Evolutionary conservation across 2,888 invertebrate genomes (phyloP).

Genomic region (Hydrotaea diabolus): DNA sequence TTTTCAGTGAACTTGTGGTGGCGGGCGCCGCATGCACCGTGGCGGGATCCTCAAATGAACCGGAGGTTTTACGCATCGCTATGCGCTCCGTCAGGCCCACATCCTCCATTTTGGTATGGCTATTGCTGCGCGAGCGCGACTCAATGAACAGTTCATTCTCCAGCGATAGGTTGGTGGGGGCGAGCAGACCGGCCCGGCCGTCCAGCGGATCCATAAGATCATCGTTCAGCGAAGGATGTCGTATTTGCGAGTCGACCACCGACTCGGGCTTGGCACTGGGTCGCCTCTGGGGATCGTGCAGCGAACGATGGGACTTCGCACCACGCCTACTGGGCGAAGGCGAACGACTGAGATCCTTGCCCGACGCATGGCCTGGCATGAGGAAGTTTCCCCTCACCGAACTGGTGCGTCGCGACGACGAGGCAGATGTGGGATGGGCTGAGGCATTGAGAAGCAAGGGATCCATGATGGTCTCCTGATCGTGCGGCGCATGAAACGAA

Average conservation of each 20-base stretch:
- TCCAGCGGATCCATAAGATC: constrained; percentile 78
- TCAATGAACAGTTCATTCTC: constrained; percentile 80
- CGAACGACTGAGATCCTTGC: constrained; percentile 78
- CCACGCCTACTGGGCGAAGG: constrained; percentile 80
- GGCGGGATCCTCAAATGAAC: constrained; percentile 77
- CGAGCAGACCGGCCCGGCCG: constrained; percentile 72
- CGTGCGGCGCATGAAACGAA: constrained; percentile 81
- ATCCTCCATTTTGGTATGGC: constrained; percentile 79
- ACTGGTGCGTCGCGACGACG: constrained; percentile 78
- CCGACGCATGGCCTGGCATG: constrained; percentile 76
- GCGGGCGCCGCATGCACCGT: constrained; percentile 67
- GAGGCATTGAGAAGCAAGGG: constrained; percentile 73
- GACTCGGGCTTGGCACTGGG: constrained; percentile 78
- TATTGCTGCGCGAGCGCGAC: constrained; percentile 79
- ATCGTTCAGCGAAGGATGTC: constrained; percentile 80
- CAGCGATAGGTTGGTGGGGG: constrained; percentile 77
- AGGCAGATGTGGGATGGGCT: constrained; percentile 72
- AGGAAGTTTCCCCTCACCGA: constrained; percentile 79
- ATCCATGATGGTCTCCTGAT: constrained; percentile 77
- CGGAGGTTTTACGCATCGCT: constrained; percentile 75
- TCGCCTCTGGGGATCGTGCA: constrained; percentile 78
- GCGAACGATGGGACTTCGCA: constrained; percentile 80
- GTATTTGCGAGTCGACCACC: constrained; percentile 77
- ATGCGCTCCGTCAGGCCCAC: constrained; percentile 71
- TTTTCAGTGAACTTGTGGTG: constrained; percentile 76